Evolutionary conservation across 2,797 vertebrate genomes (phyloP).

Genomic region (Halcyon badia): DNA sequence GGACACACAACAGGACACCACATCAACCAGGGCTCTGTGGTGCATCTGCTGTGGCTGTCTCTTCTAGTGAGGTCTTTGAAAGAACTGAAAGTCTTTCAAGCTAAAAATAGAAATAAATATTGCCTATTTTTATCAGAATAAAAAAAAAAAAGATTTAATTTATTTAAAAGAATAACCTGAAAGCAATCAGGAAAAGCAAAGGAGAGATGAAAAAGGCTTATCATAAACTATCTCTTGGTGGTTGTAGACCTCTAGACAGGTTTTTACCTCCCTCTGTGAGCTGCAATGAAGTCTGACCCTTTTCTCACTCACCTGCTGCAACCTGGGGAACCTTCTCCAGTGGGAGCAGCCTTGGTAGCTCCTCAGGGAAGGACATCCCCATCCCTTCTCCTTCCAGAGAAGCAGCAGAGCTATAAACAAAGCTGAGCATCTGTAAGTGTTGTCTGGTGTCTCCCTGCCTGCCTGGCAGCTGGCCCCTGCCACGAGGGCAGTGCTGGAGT

Average conservation of each 20-base stretch:
- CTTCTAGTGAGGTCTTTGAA: background rate
- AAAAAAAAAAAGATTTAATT: background rate
- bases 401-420: background rate
- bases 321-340: background rate
- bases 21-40: background rate
- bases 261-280: background rate
- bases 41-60: background rate
- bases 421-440: background rate
- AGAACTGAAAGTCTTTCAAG: background rate
- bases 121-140: background rate
- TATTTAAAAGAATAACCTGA: background rate
- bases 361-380: background rate
- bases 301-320: background rate
- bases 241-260: background rate
- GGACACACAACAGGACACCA: background rate
- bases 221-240: background rate
- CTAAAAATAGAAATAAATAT: background rate
- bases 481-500: accelerated
- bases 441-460: background rate
- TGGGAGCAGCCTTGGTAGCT: accelerated
- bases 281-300: background rate
- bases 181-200: background rate
- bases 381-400: background rate
- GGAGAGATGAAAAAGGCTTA: background rate
- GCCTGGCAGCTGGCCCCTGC: background rate